Conservation (phyloP, 2,113 vertebrate genomes). For the Petaurus breviceps region DNA sequence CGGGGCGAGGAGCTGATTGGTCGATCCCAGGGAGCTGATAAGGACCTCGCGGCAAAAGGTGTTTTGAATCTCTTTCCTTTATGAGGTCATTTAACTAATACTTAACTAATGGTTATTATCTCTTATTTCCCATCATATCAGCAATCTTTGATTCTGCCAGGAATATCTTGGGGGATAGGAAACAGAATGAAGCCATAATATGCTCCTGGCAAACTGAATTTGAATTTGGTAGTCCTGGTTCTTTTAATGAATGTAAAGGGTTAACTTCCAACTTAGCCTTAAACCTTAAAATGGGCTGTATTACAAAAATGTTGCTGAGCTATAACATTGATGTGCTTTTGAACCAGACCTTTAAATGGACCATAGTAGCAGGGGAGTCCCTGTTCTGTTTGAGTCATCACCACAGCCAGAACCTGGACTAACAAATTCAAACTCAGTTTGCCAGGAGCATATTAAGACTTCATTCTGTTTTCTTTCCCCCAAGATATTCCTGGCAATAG, state of each 20-base stretch:
- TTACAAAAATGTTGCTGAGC: conserved; percentile 51
- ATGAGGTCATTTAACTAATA: conserved; percentile 28
- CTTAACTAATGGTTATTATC: conserved; percentile 11
- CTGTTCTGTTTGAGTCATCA: not conserved
- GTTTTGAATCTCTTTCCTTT: not conserved
- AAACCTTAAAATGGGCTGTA: conserved; percentile 51
- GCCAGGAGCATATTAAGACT: no score
- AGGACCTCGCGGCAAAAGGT: conserved; percentile 97
- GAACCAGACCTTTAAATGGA: not conserved
- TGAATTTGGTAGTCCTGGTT: not conserved
- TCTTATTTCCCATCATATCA: conserved; percentile 31
- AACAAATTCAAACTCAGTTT: not conserved
- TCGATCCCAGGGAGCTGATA: conserved; percentile 90
- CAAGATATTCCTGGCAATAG: not conserved
- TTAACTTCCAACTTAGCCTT: not conserved
- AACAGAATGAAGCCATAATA: not conserved
- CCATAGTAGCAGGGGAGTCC: not conserved
- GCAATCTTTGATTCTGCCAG: not conserved
- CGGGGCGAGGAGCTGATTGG: conserved; percentile 95
- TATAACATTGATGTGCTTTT: conserved; percentile 17
- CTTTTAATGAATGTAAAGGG: conserved; percentile 47
- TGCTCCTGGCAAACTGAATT: not conserved
- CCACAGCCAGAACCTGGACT: not conserved
- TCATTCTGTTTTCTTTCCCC: not conserved
- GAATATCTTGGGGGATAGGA: not conserved